Conservation (phyloP, 2,888 invertebrate genomes). For the Phalera bucephala region DNA sequence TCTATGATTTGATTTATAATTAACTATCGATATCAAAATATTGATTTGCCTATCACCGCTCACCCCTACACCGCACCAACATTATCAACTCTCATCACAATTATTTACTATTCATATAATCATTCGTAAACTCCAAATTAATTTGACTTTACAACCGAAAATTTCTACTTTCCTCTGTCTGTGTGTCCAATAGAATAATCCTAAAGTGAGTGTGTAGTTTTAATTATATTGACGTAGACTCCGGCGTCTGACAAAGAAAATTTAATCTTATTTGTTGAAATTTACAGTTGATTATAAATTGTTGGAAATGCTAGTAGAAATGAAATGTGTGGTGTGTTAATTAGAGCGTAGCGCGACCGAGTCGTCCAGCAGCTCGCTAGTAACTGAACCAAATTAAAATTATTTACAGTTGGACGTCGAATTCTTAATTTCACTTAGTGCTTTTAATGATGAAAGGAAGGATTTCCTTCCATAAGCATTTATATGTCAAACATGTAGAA, state of each 20-base stretch:
- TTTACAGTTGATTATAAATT: constrained; percentile 48
- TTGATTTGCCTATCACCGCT: no score
- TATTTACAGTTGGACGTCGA: constrained; percentile 53
- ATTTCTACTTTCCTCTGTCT: constrained; percentile 53
- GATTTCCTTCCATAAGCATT: no score
- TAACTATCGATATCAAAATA: no score
- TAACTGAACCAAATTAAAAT: constrained; percentile 59
- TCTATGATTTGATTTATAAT: no score
- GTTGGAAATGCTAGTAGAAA: constrained; percentile 43
- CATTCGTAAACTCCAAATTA: constrained; percentile 1
- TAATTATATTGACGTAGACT: constrained; percentile 43
- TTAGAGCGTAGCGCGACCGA: constrained; percentile 57
- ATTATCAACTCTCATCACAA: no score
- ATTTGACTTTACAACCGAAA: constrained; percentile 21
- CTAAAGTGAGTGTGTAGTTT: constrained; percentile 43
- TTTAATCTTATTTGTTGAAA: constrained; percentile 50
- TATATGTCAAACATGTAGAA: no score
- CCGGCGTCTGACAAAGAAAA: constrained; percentile 41
- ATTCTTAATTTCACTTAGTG: constrained; percentile 32
- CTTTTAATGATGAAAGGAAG: no score
- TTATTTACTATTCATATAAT: constrained; percentile 1
- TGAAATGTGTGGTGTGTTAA: constrained; percentile 54
- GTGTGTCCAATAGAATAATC: constrained; percentile 45
- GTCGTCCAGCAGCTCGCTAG: constrained; percentile 44
- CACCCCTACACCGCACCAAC: no score